Evolutionary conservation across 2,797 vertebrate genomes (phyloP).

Genomic region (Notamacropus eugenii): DNA sequence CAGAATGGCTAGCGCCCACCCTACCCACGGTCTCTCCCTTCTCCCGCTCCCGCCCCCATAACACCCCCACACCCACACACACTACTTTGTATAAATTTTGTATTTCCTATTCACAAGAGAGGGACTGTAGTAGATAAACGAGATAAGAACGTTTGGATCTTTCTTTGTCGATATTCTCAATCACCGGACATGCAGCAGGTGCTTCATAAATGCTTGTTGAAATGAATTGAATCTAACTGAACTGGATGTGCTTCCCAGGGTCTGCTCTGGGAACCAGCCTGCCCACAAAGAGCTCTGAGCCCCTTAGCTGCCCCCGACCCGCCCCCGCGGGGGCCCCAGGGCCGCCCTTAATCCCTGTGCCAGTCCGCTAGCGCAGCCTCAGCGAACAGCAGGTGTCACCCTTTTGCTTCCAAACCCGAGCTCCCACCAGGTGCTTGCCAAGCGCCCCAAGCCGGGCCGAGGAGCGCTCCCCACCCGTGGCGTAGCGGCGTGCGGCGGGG

Average conservation of each 20-base stretch:
- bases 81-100: background rate
- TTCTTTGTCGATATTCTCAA: background rate
- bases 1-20: background rate
- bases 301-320: background rate
- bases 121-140: background rate
- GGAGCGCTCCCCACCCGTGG: background rate
- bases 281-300: background rate
- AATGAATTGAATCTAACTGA: background rate
- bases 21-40: background rate
- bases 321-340: background rate
- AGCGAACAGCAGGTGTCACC: slow-evolving; percentile 68
- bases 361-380: background rate
- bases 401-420: slow-evolving; percentile 60
- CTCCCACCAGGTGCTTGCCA: slow-evolving; percentile 18
- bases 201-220: background rate
- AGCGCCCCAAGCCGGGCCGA: background rate
- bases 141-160: background rate
- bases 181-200: background rate
- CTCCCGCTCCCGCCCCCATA: background rate
- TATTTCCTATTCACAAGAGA: background rate
- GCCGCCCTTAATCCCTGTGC: background rate
- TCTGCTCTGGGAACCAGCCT: too few species aligned
- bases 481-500: background rate
- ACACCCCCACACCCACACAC: background rate
- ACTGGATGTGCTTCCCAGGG: background rate